phyloP scores from a whole-genome alignment of 2,797 vertebrate species.

The Sebastes glaucus region DNA sequence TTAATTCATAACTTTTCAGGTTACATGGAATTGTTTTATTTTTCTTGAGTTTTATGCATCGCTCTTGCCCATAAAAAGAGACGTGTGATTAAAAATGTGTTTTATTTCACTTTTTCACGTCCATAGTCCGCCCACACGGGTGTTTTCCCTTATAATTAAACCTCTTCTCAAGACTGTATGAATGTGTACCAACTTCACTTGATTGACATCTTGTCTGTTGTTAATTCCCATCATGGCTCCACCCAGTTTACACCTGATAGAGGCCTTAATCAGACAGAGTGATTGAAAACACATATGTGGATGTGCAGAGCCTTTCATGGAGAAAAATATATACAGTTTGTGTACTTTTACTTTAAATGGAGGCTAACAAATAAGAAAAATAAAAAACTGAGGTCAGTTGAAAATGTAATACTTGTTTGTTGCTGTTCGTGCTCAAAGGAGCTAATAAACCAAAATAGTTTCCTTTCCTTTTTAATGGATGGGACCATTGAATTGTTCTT shows the following conservation, averaged over 20 bases:
- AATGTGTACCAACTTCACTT: not conserved
- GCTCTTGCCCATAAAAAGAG: not conserved
- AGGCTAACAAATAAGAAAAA: not conserved
- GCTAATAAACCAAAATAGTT: not conserved
- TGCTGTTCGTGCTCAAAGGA: not conserved
- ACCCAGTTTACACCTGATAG: not conserved
- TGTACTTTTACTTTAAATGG: not conserved
- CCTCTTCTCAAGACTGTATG: not conserved
- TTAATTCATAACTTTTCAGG: not conserved
- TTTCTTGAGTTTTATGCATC: not conserved
- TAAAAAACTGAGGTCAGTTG: too few relatives aligned
- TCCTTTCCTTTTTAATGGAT: not conserved
- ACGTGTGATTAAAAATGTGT: not conserved
- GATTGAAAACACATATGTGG: not conserved
- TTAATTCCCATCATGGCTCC: not conserved
- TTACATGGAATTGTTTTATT: not conserved
- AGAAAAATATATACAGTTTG: not conserved
- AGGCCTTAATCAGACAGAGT: not conserved
- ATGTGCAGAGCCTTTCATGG: not conserved
- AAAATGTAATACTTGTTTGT: not conserved
- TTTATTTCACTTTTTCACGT: not conserved
- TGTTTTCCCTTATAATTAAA: not conserved
- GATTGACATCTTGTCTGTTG: not conserved
- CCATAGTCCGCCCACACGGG: not conserved
- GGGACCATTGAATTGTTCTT: not conserved